Evolutionary conservation across 2,797 vertebrate species (phyloP), one percentile per base, ranked within the genome.

Genomic region (Pseudochirops cupreus): DNA sequence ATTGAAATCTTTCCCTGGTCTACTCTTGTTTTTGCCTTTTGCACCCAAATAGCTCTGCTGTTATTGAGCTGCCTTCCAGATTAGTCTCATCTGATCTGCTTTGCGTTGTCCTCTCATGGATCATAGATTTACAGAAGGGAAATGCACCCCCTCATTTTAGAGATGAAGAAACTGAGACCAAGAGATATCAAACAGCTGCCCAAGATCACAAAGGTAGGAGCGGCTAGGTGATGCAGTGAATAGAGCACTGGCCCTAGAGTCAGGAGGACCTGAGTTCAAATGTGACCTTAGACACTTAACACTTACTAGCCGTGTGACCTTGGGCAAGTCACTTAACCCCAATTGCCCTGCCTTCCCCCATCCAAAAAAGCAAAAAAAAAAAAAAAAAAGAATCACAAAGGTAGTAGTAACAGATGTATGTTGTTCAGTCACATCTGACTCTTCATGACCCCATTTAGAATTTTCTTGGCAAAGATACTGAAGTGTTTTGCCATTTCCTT

Each of bases 41-140:
- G 62, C 39, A 57, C 91, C n/a, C 91, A 96, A 52, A 46, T 91
- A 52, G 31, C 54, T 94, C 74, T 52, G 21, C 93, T 87, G 11
- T 92, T 55, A 52, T 0, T 0, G 39, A 92, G n/a, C 31, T n/a
- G 12, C 56, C 56, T 3, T 82, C 91, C 93, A 92, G 94, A 10
- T 28, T 58, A 91, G 94, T 89, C 18, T 56, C 59, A 56, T 94
- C 91, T 91, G 93, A 91, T 2, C 0, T 0, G 29, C 52, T 12
- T 91, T 67, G 62, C 14, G 5, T n/a, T 0, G 13, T 4, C 33
- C 62, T 67, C 16, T n/a, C 62, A n/a, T n/a, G 62, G 33, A 67
- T 67, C 62, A 67, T 18, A 67, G 62, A 67, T 18, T 16, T 67
- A 18, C 16, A 67, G 62, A 62, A n/a, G 5, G 16, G 33, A 33